Base-by-base conservation (phyloP, 1,140 invertebrate genomes). In the Drosophila kepulauana region DNA sequence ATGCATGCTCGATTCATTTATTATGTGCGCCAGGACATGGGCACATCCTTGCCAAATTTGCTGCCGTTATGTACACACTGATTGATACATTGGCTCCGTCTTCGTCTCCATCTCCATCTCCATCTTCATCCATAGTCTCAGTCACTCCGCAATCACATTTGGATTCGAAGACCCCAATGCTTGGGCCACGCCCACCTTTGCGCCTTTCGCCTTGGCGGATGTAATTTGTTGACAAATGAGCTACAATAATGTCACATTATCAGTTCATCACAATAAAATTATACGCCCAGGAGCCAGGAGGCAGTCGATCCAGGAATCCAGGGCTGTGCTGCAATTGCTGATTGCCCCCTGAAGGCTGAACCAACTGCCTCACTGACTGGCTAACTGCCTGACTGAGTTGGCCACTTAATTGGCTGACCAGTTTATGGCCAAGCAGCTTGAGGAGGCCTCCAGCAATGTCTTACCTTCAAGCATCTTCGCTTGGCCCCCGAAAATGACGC, bases 241-340 rank as follows among this genome's bases (percentile, higher is more conserved):
- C 82, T 79, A 79, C 84, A 89, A 89, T 88, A 88, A 88, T 88
- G 84, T 88, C 85, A 89, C 85, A 88, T 88, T 88, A 88, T 88
- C 85, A 89, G 85, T 88, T 89, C 85, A 88, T 88, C 85, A 89
- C 85, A 88, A 88, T 89, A 84, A 85, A 89, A 88, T 88, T 88
- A 88, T 75, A 86, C 79, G 82, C 65, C 75, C 75, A 61, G 54
- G 20, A 56, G 75, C 38, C 51, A 54, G 52, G 5, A 48, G 30
- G 25, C 38, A 52, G 16, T 20, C 1, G 11, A 25, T 30, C 45
- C 41, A 43, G 41, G 41, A 8, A 38, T 8, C 2, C 41, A 43
- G 35, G 35, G 8, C 1, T 43, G 54, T 25, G 56, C 64, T 68
- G 64, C 71, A 73, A 61, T 61, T 73, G 64, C 56, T 73, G 71